phyloP scores from a whole-genome alignment of 92 coral and sea anemone species.

The Epizoanthus ramosus region DNA sequence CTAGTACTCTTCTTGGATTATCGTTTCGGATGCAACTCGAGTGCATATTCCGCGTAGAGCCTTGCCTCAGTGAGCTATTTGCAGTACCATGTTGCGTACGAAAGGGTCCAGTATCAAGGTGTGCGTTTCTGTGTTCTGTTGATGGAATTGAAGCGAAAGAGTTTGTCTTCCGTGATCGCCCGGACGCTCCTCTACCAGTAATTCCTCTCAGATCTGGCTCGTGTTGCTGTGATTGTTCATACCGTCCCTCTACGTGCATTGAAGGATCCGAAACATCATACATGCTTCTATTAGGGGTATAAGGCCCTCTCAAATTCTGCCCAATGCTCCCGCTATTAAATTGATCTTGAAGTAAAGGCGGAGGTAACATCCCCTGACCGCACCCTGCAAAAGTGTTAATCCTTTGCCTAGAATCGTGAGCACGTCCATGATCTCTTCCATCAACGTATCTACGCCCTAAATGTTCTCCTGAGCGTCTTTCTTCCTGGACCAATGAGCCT shows the following conservation, averaged over 20 bases:
- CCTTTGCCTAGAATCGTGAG: background rate
- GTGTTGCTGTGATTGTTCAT: background rate
- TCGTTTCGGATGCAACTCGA: background rate
- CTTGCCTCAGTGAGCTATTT: background rate
- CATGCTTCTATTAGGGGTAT: too few relatives aligned
- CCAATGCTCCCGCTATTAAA: background rate
- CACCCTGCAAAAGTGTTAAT: too few relatives aligned
- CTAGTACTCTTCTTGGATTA: background rate
- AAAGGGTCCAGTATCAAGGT: background rate
- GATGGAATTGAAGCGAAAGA: background rate
- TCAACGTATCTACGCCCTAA: too few relatives aligned
- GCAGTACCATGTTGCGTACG: background rate
- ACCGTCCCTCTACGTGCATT: background rate
- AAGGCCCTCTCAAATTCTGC: background rate
- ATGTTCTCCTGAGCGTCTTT: background rate
- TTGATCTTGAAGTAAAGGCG: background rate
- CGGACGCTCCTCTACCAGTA: background rate
- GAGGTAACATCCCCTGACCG: background rate
- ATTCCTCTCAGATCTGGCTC: background rate
- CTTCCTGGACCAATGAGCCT: background rate
- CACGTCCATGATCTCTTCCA: background rate
- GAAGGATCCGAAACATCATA: too few relatives aligned
- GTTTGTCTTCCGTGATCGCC: background rate
- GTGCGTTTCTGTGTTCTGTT: too few relatives aligned
- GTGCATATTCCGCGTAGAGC: background rate